Base-by-base conservation (phyloP, 1,140 invertebrate genomes). In the Lepeophtheirus salmonis region DNA sequence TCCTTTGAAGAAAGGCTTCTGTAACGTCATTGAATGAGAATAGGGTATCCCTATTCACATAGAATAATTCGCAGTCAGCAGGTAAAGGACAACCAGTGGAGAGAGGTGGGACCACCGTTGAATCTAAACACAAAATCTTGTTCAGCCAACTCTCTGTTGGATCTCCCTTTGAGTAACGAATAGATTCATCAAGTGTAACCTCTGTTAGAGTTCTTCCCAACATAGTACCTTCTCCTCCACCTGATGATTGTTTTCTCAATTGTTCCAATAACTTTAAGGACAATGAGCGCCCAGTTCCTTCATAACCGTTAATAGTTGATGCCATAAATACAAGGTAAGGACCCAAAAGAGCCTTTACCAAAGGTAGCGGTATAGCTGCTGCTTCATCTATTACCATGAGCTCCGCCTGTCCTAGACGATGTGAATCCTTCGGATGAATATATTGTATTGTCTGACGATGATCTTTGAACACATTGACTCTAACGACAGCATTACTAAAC, bases 341-440 rank as follows among this genome's bases (percentile, higher is more conserved):
- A 0, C 89, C 89, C 56, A 90, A 76, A 69, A 96, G 83, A 48
- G 82, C 79, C 67, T 89, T 89, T 0, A 99, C 92, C 65, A 89
- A 79, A 0, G 89, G 86, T 52, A 98, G 73, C 0, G 96, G 96
- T 65, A 99, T 98, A 17, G 95, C 96, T 2, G 95, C 96, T 10
- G 96, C 96, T 76, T 99, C 96, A 71, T 99, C 96, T 65, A 99
- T 96, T 18, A 97, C 81, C 23, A 98, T 74, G 13, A 99, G 72
- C 73, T 99, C 94, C 14, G 91, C 90, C 69, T 94, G 89, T 16
- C 84, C 83, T 22, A 97, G 74, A 64, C 89, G 82, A 50, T 80
- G 78, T n/a, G 81, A 80, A 72, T 98, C 92, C 26, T 80, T 12
- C 22, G 26, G 51, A 41, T 41, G 41, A 17, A 61, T 18, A 54